Conservation (phyloP, 2,888 invertebrate species). For the Spisula subtruncata region DNA sequence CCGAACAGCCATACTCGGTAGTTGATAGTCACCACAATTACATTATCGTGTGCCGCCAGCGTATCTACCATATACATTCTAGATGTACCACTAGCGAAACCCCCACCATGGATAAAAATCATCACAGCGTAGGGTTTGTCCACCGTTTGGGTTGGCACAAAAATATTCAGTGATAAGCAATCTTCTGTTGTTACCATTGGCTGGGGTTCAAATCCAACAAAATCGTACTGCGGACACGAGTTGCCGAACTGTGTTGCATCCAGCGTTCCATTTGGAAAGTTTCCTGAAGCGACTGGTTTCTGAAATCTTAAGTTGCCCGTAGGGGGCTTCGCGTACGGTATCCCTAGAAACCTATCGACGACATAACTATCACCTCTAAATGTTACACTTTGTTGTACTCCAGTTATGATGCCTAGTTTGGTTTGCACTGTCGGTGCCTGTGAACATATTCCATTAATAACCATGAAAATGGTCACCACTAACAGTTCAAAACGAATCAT, state of each 20-base stretch:
- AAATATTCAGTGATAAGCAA: not conserved
- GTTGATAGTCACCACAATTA: conserved; percentile 89
- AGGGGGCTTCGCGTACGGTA: not conserved
- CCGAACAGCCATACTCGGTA: conserved; percentile 89
- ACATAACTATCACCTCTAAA: not conserved
- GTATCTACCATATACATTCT: conserved; percentile 85
- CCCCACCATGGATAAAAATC: not conserved
- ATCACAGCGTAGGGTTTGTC: not conserved
- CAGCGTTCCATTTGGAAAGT: not conserved
- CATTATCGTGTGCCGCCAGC: conserved; percentile 83
- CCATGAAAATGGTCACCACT: no score
- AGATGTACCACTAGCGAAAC: conserved; percentile 5
- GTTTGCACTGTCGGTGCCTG: not conserved
- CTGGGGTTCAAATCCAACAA: not conserved
- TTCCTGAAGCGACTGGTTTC: not conserved
- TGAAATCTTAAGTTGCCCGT: not conserved
- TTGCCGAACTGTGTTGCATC: not conserved
- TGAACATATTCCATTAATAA: no score
- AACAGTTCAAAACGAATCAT: no score
- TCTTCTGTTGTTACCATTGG: not conserved
- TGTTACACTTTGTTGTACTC: not conserved
- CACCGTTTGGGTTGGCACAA: not conserved
- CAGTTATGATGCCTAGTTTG: not conserved
- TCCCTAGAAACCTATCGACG: not conserved
- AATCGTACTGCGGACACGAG: not conserved